Evolutionary conservation across 2,888 invertebrate species (phyloP).

Genomic region (Meghimatium bilineatum): DNA sequence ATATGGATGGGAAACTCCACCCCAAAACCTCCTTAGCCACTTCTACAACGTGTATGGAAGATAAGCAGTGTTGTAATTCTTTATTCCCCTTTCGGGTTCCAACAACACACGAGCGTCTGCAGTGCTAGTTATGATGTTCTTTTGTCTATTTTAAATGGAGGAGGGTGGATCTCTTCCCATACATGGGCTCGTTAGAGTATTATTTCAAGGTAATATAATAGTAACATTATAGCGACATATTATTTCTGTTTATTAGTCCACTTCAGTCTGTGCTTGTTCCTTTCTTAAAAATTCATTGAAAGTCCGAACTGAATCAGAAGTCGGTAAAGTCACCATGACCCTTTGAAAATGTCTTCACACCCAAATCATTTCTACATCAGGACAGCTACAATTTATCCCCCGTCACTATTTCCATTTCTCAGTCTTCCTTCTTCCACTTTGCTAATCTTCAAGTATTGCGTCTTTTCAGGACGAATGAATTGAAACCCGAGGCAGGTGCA

Average conservation of each 20-base stretch:
- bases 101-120: no score
- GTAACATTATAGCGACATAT: no score
- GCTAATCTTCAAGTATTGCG: neutral
- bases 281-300: neutral
- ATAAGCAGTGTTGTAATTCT: no score
- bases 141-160: no score
- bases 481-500: constrained; percentile 26
- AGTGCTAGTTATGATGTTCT: no score
- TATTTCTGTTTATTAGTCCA: neutral
- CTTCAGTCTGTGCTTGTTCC: neutral
- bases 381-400: neutral
- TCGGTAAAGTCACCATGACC: constrained; percentile 12
- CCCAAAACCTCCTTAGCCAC: no score
- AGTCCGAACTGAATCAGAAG: neutral
- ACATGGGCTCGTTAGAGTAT: no score
- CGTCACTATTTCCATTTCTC: neutral
- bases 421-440: neutral
- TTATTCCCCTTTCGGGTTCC: no score
- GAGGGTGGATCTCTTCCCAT: no score
- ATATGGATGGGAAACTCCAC: no score
- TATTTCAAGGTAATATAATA: no score
- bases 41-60: no score
- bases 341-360: constrained; percentile 16
- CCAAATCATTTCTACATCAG: neutral
- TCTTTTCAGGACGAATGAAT: constrained; percentile 10